Evolutionary conservation across 2,888 invertebrate genomes (phyloP).

Genomic region (Scaptomyza tumidula): DNA sequence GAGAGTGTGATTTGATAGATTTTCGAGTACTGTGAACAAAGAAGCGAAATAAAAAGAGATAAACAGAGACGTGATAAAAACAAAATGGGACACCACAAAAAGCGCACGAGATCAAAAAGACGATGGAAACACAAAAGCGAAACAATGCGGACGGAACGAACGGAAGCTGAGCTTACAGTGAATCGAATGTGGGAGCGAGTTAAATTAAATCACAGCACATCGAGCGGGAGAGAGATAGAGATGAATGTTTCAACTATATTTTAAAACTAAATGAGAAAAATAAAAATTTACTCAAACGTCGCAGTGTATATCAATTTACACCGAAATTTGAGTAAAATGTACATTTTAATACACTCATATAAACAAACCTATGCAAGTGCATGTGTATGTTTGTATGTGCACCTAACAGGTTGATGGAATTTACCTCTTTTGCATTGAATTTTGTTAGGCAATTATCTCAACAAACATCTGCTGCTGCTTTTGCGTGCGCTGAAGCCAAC

Average conservation of each 20-base stretch:
- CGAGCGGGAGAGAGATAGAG: constrained; percentile 37
- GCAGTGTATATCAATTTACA: constrained; percentile 57
- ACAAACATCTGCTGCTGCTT: constrained; percentile 54
- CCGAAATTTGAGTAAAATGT: constrained; percentile 34
- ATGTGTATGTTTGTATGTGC: constrained; percentile 17
- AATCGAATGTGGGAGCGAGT: constrained; percentile 47
- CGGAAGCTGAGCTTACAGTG: constrained; percentile 64
- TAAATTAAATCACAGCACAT: constrained; percentile 57
- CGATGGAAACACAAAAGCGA: constrained; percentile 23
- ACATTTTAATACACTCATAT: constrained; percentile 5
- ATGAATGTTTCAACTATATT: constrained; percentile 47
- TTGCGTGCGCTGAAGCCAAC: constrained; percentile 9
- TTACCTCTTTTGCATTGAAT: constrained; percentile 69
- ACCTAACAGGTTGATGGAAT: constrained; percentile 56
- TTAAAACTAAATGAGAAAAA: constrained; percentile 28
- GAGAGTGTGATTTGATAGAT: constrained; percentile 23
- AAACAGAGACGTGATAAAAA: constrained; percentile 51
- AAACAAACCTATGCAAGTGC: constrained; percentile 15
- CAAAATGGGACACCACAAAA: constrained; percentile 32
- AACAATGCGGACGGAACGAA: constrained; percentile 58
- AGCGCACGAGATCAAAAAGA: constrained; percentile 41
- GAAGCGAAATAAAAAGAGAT: constrained; percentile 29
- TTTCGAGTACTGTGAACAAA: constrained; percentile 13
- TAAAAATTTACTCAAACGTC: constrained; percentile 10
- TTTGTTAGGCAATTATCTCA: constrained; percentile 62